Evolutionary conservation across 2,888 invertebrate genomes (phyloP).

Genomic region (Nasonovia ribisnigri): DNA sequence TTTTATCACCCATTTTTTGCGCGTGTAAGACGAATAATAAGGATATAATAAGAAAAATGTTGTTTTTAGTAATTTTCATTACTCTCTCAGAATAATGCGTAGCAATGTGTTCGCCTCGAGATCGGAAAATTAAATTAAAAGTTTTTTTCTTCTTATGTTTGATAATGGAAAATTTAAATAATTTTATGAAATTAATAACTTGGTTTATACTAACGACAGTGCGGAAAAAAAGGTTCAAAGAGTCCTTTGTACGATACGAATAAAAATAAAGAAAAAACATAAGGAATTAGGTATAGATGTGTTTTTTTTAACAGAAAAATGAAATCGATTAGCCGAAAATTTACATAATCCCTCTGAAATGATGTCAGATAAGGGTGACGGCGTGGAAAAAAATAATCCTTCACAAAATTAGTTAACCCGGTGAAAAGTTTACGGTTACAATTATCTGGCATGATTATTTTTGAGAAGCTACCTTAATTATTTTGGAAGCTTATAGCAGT

Average conservation of each 20-base stretch:
- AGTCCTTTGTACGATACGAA: background rate
- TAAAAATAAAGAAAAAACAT: conserved; percentile 22
- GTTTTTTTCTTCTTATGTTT: background rate
- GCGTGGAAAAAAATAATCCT: conserved; percentile 21
- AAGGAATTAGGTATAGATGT: conserved; percentile 1
- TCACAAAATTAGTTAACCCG: conserved; percentile 55
- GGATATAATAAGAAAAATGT: background rate
- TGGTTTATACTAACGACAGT: background rate
- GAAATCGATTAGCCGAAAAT: conserved; percentile 54
- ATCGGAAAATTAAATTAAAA: background rate
- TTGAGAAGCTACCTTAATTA: conserved; percentile 50
- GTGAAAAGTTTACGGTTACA: conserved; percentile 54
- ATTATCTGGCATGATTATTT: conserved; percentile 51
- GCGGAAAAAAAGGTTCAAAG: background rate
- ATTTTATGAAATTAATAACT: background rate
- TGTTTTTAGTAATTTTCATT: background rate
- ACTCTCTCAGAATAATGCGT: background rate
- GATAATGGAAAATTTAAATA: background rate
- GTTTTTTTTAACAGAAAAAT: conserved; percentile 40
- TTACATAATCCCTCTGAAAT: conserved; percentile 45
- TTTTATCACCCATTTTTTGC: background rate
- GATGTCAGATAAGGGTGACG: conserved; percentile 17
- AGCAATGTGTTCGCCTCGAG: background rate
- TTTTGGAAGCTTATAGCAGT: conserved; percentile 33
- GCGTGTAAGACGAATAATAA: background rate